Evolutionary conservation across 2,113 vertebrate species (phyloP), one percentile per base, ranked within the genome.

Genomic region (Micromys minutus): DNA sequence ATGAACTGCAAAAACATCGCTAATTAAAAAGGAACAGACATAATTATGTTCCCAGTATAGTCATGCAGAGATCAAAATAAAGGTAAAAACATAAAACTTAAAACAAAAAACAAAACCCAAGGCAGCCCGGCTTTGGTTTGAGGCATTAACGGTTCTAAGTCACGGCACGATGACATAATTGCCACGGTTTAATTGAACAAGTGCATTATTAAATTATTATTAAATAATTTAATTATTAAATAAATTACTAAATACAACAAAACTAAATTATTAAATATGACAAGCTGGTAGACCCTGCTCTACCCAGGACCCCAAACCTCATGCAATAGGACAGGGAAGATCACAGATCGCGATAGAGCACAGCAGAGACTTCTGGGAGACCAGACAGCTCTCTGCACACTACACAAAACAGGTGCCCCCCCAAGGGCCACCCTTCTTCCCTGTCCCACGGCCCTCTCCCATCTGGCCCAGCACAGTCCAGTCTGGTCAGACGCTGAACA

Each of bases 21-120:
- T 90, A 88, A 89, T 67, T 91, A 31, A 71, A 91, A 79, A 91
- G 83, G 65, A 89, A 90, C 57, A 90, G 85, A 71, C 17, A 93
- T 42, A 94, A 94, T 81, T 91, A 95, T 86, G 47, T 8, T 26
- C 65, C 31, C 7, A 79, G 45, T 87, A 75, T 50, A 92, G 86
- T 77, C 52, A 80, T 6, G 47, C 7, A 57, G 67, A 77, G 42
- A 91, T n/a, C 71, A 93, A 96, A 84, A 95, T 55, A 81, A 91
- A 94, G 74, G 34, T 24, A 90, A 83, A 89, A 80, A 71, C 50
- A 74, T 57, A 94, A 59, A 93, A 67, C 47, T 47, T 71, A 55
- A 75, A 75, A 87, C 67, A 31, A 67, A 67, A 13, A 67, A n/a
- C 24, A 63, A 63, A 63, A 63, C 22, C 7, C 24, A 8, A 16